These are phyloP conservation scores for Parauchenoglanis ngamensis DNA, from an alignment of 2,797 vertebrate genomes.

Conservation along the genomic window DNA sequence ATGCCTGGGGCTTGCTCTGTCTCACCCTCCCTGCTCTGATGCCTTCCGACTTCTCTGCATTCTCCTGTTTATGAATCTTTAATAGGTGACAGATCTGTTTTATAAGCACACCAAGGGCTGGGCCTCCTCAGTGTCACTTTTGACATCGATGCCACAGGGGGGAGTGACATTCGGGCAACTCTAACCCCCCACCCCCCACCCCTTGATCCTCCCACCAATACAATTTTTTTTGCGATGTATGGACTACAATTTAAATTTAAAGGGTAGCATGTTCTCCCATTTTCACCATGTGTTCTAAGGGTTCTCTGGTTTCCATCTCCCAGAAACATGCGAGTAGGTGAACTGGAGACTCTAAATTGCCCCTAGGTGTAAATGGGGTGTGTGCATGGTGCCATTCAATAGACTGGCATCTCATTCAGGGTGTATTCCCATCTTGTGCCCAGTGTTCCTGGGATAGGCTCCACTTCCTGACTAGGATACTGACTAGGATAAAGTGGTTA, in stretches of 20 bases:
- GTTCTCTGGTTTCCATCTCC: background rate
- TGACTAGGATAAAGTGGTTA: background rate
- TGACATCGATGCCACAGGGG: slow-evolving; percentile 60
- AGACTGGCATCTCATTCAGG: background rate
- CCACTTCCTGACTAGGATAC: background rate
- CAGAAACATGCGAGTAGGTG: background rate
- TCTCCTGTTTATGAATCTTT: slow-evolving; percentile 64
- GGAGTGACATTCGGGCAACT: slow-evolving; percentile 45
- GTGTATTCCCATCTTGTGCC: background rate
- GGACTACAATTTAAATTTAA: slow-evolving; percentile 5
- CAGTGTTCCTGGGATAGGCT: background rate
- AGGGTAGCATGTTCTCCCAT: too few relatives aligned
- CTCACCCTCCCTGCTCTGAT: slow-evolving; percentile 48
- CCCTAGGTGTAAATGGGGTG: background rate
- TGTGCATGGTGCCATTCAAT: background rate
- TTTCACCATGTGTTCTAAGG: background rate
- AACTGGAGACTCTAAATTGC: background rate
- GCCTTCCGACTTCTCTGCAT: slow-evolving; percentile 55
- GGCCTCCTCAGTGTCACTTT: slow-evolving; percentile 60
- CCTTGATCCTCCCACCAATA: background rate
- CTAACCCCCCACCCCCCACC: background rate
- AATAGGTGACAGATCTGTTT: slow-evolving; percentile 65
- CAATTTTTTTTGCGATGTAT: background rate
- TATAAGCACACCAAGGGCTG: slow-evolving; percentile 57
- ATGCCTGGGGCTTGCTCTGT: slow-evolving; percentile 57